Conservation (phyloP, 1,140 invertebrate genomes). For the roundworm (Caenorhabditis elegans) region DNA sequence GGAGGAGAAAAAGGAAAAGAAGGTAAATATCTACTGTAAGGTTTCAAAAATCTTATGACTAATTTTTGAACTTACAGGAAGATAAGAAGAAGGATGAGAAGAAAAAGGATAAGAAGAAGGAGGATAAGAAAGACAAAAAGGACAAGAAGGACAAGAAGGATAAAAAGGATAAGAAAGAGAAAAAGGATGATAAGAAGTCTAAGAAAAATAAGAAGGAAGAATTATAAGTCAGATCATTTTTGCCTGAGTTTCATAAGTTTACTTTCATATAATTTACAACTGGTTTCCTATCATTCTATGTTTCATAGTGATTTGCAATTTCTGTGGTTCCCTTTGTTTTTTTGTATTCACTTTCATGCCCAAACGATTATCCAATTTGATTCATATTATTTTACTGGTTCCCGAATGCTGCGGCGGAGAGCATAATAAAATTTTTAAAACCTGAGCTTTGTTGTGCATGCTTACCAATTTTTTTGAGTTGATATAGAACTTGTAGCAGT, state of each 20-base stretch:
- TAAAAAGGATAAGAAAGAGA: conserved; percentile 34
- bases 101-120: conserved; percentile 44
- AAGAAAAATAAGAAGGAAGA: conserved; percentile 42
- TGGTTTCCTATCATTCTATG: neutral
- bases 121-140: conserved; percentile 45
- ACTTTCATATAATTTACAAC: neutral
- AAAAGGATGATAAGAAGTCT: conserved; percentile 42
- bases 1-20: conserved; percentile 44
- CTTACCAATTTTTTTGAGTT: no score
- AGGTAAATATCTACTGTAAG: conserved; percentile 9
- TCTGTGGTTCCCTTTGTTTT: no score
- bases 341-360: neutral
- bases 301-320: conserved; percentile 21
- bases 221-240: conserved; percentile 26
- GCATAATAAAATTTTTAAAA: no score
- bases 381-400: neutral
- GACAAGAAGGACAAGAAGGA: conserved; percentile 47
- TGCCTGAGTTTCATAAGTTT: neutral
- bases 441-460: no score
- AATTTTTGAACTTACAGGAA: no score
- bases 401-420: no score
- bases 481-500: no score
- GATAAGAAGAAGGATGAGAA: conserved; percentile 41
- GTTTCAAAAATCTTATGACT: neutral
- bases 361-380: neutral